These are phyloP conservation scores for Ennomos quercinarius DNA, from an alignment of 2,888 invertebrate genomes.

Conservation along the genomic window DNA sequence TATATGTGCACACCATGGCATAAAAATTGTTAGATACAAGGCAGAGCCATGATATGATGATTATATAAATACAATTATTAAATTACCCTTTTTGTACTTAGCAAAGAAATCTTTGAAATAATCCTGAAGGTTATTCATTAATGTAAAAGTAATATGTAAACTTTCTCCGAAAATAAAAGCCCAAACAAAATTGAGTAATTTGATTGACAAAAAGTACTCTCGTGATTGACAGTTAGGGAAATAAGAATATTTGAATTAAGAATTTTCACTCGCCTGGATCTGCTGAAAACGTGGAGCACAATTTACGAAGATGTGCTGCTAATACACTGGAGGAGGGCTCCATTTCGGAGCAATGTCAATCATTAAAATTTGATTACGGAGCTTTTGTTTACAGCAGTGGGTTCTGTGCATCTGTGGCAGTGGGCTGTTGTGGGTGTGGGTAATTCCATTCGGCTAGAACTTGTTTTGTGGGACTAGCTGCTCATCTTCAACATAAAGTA, in stretches of 20 bases:
- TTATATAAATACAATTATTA: no score
- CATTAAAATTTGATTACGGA: neutral
- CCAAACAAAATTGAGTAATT: slow-evolving; percentile 28
- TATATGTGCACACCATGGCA: no score
- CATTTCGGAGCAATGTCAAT: slow-evolving; percentile 48
- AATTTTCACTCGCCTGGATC: slow-evolving; percentile 65
- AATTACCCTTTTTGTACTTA: slow-evolving; percentile 48
- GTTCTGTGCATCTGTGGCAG: no score
- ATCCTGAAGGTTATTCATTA: slow-evolving; percentile 64
- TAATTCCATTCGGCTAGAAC: neutral
- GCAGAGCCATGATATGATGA: neutral
- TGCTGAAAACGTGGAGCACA: slow-evolving; percentile 71
- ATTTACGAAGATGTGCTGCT: slow-evolving; percentile 70
- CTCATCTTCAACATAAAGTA: neutral
- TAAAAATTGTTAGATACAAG: no score
- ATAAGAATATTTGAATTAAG: slow-evolving; percentile 33
- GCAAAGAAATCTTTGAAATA: slow-evolving; percentile 53
- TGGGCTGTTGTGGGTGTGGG: no score
- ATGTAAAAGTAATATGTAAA: slow-evolving; percentile 18
- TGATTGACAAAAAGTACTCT: slow-evolving; percentile 36
- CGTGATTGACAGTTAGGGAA: no score
- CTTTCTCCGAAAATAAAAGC: slow-evolving; percentile 23
- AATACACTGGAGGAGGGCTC: slow-evolving; percentile 61
- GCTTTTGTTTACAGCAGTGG: slow-evolving; percentile 1
- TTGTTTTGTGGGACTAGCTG: neutral